phyloP scores from a whole-genome alignment of 2,113 vertebrate genomes.

The Syngnathus typhle region DNA sequence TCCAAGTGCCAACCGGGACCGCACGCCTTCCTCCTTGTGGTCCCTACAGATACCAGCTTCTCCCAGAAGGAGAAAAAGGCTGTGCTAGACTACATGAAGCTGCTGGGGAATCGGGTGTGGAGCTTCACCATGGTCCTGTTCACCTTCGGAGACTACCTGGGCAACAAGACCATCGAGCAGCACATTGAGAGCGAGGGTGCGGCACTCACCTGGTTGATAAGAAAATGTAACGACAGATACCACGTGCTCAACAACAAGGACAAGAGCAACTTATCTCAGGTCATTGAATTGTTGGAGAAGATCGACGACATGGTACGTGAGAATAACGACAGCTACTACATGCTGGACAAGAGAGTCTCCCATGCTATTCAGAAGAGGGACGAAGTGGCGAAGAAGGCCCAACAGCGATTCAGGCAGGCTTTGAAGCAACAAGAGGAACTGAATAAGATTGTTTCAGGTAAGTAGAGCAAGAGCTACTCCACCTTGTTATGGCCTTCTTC shows the following conservation, averaged over 20 bases:
- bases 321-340: constrained; percentile 12
- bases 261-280: constrained; percentile 22
- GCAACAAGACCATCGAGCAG: constrained; percentile 27
- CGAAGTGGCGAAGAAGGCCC: constrained; percentile 17
- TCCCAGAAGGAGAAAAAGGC: not conserved
- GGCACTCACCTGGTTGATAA: constrained; percentile 35
- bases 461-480: not conserved
- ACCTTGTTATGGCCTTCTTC: no score
- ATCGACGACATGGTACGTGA: constrained; percentile 34
- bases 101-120: constrained; percentile 42
- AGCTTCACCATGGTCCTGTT: constrained; percentile 45
- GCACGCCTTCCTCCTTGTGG: constrained; percentile 26
- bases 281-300: constrained; percentile 35
- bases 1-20: constrained; percentile 42
- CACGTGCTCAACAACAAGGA: constrained; percentile 43
- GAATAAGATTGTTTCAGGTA: constrained; percentile 21
- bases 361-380: constrained; percentile 21
- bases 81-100: constrained; percentile 44
- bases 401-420: constrained; percentile 1
- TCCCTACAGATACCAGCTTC: constrained; percentile 23
- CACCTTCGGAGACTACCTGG: constrained; percentile 43
- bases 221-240: constrained; percentile 40
- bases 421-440: constrained; percentile 17
- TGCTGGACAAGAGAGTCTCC: constrained; percentile 16
- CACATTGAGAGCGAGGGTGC: constrained; percentile 51